Base-by-base conservation (phyloP, 2,888 invertebrate species). In the Drosophila buzzatii region DNA sequence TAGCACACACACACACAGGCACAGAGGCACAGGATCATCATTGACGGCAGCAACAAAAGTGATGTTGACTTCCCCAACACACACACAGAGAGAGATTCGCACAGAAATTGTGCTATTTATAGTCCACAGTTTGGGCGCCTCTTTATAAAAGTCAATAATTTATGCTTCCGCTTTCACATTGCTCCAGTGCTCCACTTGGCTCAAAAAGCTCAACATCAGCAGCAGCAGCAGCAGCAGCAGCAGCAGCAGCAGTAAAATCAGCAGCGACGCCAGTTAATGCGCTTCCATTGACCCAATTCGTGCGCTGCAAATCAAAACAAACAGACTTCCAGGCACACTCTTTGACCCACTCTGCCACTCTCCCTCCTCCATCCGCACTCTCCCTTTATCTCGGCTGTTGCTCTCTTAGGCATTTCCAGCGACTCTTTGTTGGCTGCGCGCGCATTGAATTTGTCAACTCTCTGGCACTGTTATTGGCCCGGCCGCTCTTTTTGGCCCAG, bases 251-350 rank as follows among this genome's bases (percentile, higher is more conserved):
- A 51, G 39, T 23, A 45, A 27, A 20, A 47, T 39, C 59, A 27
- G 44, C 53, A 14, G 37, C 70, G 61, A 45, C 55, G 59, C 35
- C 63, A 70, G 70, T 76, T 81, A 84, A 71, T 76, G 70, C 42
- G 51, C 63, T 90, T 85, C 90, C 85, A 85, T 56, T 85, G 90
- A 85, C 85, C 85, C 75, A 90, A 76, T 75, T 85, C 49, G 18
- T 37, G 27, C 53, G 67, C 70, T 75, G 69, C 71, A 75, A 79
- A 73, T 82, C 85, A 87, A 81, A 82, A 81, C 82, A 82, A 82
- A 81, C 78, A 81, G 52, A 65, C 39, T 86, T 84, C 79, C 66
- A 68, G 69, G 23, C 59, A 33, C 51, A n/a, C 35, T 59, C 45
- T 44, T 6, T 20, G 20, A 44, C 20, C 20, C 47, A 62, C 65